phyloP scores from a whole-genome alignment of 2,113 vertebrate species.

The Leucosticte australis region DNA sequence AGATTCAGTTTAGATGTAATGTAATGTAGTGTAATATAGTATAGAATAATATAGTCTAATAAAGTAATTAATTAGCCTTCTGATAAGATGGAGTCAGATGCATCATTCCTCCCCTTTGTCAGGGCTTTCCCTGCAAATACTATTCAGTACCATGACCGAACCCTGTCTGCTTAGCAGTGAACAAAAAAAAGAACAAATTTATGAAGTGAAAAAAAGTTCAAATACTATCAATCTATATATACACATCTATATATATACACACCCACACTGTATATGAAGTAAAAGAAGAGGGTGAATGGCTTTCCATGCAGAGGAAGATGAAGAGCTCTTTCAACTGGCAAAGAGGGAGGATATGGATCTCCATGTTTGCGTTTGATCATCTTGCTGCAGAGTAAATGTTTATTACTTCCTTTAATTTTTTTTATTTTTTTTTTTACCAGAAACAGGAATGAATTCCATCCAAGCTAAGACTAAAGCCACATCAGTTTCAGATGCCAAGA shows the following conservation, averaged over 20 bases:
- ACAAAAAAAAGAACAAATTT: background rate
- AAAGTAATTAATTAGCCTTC: too few relatives aligned
- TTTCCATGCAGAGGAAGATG: background rate
- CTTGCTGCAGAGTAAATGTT: background rate
- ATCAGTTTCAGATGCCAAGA: background rate
- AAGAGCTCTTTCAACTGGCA: background rate
- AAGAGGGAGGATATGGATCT: background rate
- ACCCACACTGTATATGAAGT: background rate
- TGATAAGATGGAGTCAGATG: too few relatives aligned
- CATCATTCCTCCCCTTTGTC: too few relatives aligned
- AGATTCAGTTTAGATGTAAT: too few relatives aligned
- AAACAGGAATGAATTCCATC: background rate
- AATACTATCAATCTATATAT: background rate
- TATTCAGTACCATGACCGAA: background rate
- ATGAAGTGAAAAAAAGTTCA: background rate
- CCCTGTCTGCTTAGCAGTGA: background rate
- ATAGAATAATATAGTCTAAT: too few relatives aligned
- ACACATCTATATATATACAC: accelerated
- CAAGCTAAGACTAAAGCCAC: background rate
- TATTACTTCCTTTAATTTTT: background rate
- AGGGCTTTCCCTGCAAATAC: too few relatives aligned
- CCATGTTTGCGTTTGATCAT: background rate
- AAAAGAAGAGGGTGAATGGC: background rate
- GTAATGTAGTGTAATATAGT: too few relatives aligned
- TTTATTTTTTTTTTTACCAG: background rate